Conservation (phyloP, 2,113 vertebrate species). For the Hemichromis elongatus region DNA sequence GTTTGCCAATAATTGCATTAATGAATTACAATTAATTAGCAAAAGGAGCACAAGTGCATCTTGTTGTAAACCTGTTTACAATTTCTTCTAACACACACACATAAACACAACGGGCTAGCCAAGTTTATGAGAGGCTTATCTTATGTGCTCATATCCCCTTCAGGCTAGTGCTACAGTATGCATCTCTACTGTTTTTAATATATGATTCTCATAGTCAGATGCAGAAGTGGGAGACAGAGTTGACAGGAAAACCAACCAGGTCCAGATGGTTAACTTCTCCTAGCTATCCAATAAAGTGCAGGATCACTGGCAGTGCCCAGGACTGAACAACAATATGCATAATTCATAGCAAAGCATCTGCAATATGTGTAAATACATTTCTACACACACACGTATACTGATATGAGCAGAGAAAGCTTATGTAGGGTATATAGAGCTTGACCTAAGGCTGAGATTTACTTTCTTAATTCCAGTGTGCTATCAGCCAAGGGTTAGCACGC, state of each 20-base stretch:
- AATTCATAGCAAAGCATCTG: slow-evolving; percentile 41
- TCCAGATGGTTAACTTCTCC: slow-evolving; percentile 26
- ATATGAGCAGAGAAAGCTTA: neutral
- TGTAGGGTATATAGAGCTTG: slow-evolving; percentile 37
- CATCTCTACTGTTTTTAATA: neutral
- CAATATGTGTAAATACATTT: slow-evolving; percentile 46
- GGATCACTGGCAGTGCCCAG: slow-evolving; percentile 9
- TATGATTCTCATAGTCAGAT: neutral
- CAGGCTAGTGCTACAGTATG: neutral
- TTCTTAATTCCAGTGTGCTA: slow-evolving; percentile 40
- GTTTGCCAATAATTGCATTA: neutral
- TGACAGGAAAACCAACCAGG: slow-evolving; percentile 9
- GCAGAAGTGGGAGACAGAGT: neutral
- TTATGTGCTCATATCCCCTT: neutral
- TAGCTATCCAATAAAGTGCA: slow-evolving; percentile 23
- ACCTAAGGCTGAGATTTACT: slow-evolving; percentile 2
- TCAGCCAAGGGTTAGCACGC: slow-evolving; percentile 32
- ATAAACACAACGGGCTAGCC: neutral
- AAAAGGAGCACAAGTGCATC: neutral
- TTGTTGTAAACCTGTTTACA: neutral
- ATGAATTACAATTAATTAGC: neutral
- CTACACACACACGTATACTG: neutral
- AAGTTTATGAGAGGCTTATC: neutral
- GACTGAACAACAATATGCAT: slow-evolving; percentile 44
- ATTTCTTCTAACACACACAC: neutral